Evolutionary conservation across 2,797 vertebrate species (phyloP).

Genomic region (Rhinogobio ventralis): DNA sequence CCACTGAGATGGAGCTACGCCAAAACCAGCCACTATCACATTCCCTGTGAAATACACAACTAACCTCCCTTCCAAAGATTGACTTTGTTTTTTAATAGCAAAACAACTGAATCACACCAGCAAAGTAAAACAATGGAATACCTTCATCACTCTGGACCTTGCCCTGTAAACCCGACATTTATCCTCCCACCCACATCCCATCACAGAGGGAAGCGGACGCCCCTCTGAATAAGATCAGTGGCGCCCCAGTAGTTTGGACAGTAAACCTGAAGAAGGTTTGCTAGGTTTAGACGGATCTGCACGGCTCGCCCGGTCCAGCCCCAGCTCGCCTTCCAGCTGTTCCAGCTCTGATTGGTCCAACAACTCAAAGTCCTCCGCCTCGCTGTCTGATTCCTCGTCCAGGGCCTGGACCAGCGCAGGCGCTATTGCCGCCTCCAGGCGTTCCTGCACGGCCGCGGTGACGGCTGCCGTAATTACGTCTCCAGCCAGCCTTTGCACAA

Average conservation of each 20-base stretch:
- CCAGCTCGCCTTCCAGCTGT: slow-evolving; percentile 91
- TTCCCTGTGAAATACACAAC: slow-evolving; percentile 5
- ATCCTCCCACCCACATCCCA: slow-evolving; percentile 40
- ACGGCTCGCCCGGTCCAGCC: slow-evolving; percentile 72
- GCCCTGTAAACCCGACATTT: slow-evolving; percentile 23
- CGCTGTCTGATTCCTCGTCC: slow-evolving; percentile 90
- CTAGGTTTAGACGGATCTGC: slow-evolving; percentile 70
- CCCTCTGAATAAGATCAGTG: slow-evolving; percentile 76
- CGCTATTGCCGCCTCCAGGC: slow-evolving; percentile 75
- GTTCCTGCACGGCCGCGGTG: slow-evolving; percentile 89
- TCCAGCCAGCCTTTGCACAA: slow-evolving; percentile 86
- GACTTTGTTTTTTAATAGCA: slow-evolving; percentile 39
- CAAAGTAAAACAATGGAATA: slow-evolving; percentile 55
- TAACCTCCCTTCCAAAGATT: neutral
- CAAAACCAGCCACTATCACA: slow-evolving; percentile 23
- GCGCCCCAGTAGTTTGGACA: slow-evolving; percentile 91
- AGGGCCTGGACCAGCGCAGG: slow-evolving; percentile 73
- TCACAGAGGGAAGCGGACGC: slow-evolving; percentile 52
- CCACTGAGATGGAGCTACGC: slow-evolving; percentile 3
- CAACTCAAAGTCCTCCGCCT: slow-evolving; percentile 97
- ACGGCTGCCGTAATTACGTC: slow-evolving; percentile 86
- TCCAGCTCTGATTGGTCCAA: slow-evolving; percentile 98
- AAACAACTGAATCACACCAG: slow-evolving; percentile 44
- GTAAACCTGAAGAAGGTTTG: slow-evolving; percentile 84
- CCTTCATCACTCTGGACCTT: slow-evolving; percentile 47